Conservation (phyloP, 2,888 invertebrate species). For the Julus scandinavius region DNA sequence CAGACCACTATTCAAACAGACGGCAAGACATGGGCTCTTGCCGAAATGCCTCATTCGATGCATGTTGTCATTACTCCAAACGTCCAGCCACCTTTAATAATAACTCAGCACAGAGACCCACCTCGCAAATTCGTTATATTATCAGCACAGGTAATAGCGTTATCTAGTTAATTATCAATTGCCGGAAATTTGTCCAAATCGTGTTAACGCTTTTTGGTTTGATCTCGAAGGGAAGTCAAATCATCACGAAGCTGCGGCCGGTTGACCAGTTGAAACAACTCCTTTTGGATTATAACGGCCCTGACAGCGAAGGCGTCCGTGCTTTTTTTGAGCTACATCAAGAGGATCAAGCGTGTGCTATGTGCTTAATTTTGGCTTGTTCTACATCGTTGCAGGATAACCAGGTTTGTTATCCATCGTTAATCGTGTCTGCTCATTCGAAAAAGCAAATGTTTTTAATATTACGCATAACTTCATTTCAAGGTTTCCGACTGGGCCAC, state of each 20-base stretch:
- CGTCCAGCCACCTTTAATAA: constrained; percentile 74
- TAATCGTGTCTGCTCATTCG: not conserved
- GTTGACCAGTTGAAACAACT: constrained; percentile 87
- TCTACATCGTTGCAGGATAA: constrained; percentile 73
- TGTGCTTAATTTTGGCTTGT: constrained; percentile 86
- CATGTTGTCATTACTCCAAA: constrained; percentile 57
- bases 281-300: constrained; percentile 82
- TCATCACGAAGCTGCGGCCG: constrained; percentile 84
- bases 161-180: constrained; percentile 48
- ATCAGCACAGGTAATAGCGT: constrained; percentile 76
- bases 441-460: not conserved
- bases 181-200: too few species aligned
- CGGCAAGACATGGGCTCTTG: constrained; percentile 89
- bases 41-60: constrained; percentile 69
- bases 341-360: constrained; percentile 89
- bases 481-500: constrained; percentile 85
- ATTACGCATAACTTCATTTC: constrained; percentile 56
- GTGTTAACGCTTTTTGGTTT: too few species aligned
- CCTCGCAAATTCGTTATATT: constrained; percentile 84
- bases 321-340: constrained; percentile 85
- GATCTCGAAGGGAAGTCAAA: constrained; percentile 76
- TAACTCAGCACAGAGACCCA: constrained; percentile 78
- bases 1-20: constrained; percentile 81
- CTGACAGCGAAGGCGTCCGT: constrained; percentile 85
- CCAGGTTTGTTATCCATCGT: constrained; percentile 68